Conservation (phyloP, 2,888 invertebrate species). For the Drosophila sordidula region DNA sequence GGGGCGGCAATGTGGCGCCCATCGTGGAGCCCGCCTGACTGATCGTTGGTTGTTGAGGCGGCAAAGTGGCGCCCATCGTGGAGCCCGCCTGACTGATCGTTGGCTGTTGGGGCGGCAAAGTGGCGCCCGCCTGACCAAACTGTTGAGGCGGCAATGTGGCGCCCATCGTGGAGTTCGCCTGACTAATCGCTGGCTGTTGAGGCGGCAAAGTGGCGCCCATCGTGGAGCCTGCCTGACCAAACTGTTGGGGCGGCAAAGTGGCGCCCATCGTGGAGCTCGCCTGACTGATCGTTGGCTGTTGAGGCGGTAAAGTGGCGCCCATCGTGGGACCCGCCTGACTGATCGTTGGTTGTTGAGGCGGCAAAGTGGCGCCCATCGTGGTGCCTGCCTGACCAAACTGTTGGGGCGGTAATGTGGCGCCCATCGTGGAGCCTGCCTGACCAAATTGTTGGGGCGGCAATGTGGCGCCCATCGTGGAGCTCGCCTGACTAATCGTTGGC, state of each 20-base stretch:
- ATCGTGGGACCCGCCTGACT: constrained; percentile 8
- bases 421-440: no score
- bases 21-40: constrained; percentile 10
- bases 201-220: not conserved
- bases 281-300: no score
- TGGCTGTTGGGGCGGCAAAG: not conserved
- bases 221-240: no score
- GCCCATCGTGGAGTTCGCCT: not conserved
- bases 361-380: no score
- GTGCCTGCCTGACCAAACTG: constrained; percentile 21
- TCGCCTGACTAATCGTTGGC: no score
- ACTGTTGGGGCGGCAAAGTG: not conserved
- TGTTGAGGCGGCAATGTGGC: not conserved
- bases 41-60: not conserved
- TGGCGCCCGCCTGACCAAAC: no score
- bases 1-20: no score
- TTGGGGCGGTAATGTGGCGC: not conserved
- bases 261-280: no score
- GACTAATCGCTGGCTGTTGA: constrained; percentile 11
- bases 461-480: no score
- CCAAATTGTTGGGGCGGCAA: not conserved
- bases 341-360: not conserved
- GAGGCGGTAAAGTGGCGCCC: not conserved
- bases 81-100: no score
- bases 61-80: not conserved